These are phyloP conservation scores for Rugalucina vietnamica DNA, from an alignment of 2,888 invertebrate species.

Conservation along the genomic window DNA sequence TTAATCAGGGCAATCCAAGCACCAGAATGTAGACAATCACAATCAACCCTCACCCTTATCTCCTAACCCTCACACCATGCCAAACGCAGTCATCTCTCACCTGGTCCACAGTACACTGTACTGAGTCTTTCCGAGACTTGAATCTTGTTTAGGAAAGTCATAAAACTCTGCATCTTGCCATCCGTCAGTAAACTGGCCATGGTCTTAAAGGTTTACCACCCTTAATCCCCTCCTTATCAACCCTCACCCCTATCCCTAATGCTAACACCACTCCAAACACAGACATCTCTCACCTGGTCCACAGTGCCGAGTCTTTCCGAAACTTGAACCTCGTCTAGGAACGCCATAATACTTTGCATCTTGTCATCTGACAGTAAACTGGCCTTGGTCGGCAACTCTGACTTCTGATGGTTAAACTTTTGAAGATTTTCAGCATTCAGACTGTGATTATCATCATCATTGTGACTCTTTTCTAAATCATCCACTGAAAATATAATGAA, in stretches of 20 bases:
- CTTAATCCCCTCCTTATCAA: too few species aligned
- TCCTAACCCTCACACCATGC: background rate
- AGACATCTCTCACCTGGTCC: slow-evolving; percentile 74
- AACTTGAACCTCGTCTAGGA: slow-evolving; percentile 83
- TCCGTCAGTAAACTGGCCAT: slow-evolving; percentile 65
- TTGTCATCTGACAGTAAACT: slow-evolving; percentile 81
- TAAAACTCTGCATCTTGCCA: slow-evolving; percentile 82
- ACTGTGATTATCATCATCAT: slow-evolving; percentile 67
- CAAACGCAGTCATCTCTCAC: slow-evolving; percentile 58
- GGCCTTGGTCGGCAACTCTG: slow-evolving; percentile 69
- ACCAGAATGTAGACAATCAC: too few species aligned
- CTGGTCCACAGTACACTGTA: slow-evolving; percentile 81
- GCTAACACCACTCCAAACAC: background rate
- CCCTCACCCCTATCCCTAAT: too few species aligned
- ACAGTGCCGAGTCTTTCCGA: slow-evolving; percentile 79
- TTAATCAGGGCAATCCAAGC: too few species aligned
- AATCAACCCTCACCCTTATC: too few species aligned
- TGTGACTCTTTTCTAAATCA: slow-evolving; percentile 74
- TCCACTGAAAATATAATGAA: slow-evolving; percentile 75
- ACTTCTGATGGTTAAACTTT: slow-evolving; percentile 72
- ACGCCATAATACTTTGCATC: slow-evolving; percentile 81
- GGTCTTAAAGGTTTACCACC: background rate
- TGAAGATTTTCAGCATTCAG: slow-evolving; percentile 79
- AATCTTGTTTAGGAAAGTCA: slow-evolving; percentile 82
- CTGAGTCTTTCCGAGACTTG: slow-evolving; percentile 79